phyloP scores from a whole-genome alignment of 2,113 vertebrate genomes.

The Gasterosteus nipponicus region DNA sequence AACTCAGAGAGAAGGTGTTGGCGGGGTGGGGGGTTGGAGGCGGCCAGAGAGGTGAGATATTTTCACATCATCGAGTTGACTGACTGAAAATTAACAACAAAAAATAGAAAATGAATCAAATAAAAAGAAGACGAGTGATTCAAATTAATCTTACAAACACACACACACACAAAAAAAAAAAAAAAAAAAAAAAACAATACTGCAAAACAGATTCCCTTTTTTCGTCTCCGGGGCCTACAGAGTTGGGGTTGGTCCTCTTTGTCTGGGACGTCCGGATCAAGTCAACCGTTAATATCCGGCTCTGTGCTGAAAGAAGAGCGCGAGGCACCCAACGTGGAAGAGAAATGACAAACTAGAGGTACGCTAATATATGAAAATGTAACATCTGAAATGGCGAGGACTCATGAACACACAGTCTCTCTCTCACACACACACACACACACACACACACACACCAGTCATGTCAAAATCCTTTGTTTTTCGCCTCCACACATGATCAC shows the following conservation, averaged over 20 bases:
- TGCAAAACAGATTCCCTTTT: constrained; percentile 67
- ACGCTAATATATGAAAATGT: constrained; percentile 31
- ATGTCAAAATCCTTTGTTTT: constrained; percentile 22
- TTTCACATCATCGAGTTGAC: constrained; percentile 18
- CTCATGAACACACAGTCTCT: constrained; percentile 21
- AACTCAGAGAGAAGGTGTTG: constrained; percentile 2
- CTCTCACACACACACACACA: constrained; percentile 27
- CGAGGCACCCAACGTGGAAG: constrained; percentile 4
- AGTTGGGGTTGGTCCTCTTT: constrained; percentile 70
- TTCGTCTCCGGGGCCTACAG: constrained; percentile 37
- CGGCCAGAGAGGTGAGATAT: constrained; percentile 18
- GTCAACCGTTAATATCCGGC: constrained; percentile 53
- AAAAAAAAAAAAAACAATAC: constrained; percentile 32
- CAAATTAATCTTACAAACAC: constrained; percentile 33
- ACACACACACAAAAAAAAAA: constrained; percentile 1
- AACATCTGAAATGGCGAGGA: constrained; percentile 46
- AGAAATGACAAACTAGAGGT: constrained; percentile 18
- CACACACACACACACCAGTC: constrained; percentile 24
- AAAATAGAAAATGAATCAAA: constrained; percentile 34
- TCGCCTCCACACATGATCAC: constrained; percentile 31
- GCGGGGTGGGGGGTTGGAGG: background rate
- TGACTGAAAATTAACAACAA: background rate
- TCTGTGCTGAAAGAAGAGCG: constrained; percentile 11
- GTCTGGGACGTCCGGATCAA: constrained; percentile 14
- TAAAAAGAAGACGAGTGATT: constrained; percentile 33